These are phyloP conservation scores for Sphaerodactylus townsendi DNA, from an alignment of 2,113 vertebrate genomes.

Conservation along the genomic window DNA sequence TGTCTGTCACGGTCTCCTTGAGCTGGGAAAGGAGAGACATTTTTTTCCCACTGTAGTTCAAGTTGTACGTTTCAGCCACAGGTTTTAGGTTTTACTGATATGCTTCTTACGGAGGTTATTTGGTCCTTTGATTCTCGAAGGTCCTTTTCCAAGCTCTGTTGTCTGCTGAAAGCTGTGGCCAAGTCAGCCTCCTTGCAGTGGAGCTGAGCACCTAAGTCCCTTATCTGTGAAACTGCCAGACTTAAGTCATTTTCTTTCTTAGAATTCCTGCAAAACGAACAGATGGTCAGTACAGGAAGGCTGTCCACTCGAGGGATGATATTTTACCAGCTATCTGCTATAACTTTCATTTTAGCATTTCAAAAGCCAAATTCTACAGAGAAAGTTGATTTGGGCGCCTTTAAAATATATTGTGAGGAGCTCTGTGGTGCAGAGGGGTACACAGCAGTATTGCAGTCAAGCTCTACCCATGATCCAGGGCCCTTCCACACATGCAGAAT, in stretches of 20 bases:
- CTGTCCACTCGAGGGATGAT: neutral
- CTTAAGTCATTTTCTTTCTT: constrained; percentile 80
- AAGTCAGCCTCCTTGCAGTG: constrained; percentile 74
- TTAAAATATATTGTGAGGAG: no score
- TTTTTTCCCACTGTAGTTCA: neutral
- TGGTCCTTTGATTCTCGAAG: constrained; percentile 70
- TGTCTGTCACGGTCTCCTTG: constrained; percentile 60
- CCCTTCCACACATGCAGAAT: no score
- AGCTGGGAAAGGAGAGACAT: constrained; percentile 40
- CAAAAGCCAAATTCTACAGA: neutral
- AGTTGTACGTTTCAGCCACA: neutral
- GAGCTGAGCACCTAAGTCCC: constrained; percentile 72
- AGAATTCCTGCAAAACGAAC: constrained; percentile 70
- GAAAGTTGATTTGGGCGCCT: neutral
- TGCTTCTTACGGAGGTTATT: constrained; percentile 71
- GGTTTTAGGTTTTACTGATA: neutral
- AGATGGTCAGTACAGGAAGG: neutral
- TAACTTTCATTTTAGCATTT: neutral
- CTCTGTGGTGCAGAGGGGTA: no score
- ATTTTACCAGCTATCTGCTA: neutral
- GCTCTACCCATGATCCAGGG: no score
- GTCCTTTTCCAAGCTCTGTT: constrained; percentile 64
- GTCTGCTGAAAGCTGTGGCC: constrained; percentile 70
- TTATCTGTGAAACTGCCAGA: constrained; percentile 63
- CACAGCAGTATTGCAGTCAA: no score